Percentiles rank a stretch among this genome's conserved stretches.
Conservation (phyloP, 2,797 vertebrate species). For the Myotis daubentonii region DNA sequence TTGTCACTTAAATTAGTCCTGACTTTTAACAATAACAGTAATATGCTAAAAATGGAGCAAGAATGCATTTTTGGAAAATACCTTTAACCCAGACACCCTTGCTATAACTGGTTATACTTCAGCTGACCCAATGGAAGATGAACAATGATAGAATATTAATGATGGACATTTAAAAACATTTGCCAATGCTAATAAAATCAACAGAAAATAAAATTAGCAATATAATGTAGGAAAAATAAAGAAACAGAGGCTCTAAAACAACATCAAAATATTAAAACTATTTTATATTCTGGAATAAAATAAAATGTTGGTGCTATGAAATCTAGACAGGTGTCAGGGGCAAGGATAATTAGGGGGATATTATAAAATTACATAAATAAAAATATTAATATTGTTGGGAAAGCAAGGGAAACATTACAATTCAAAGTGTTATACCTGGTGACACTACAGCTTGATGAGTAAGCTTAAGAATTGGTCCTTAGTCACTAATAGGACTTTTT, state of each 20-base stretch:
- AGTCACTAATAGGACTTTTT: neutral
- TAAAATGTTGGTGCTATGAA: neutral
- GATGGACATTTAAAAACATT: neutral
- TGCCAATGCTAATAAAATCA: neutral
- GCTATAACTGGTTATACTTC: neutral
- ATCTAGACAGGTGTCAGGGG: neutral
- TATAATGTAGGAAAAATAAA: neutral
- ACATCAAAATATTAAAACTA: neutral
- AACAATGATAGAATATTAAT: slow-evolving; percentile 16
- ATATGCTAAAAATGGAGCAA: neutral
- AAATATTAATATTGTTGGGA: neutral
- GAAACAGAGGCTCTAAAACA: neutral
- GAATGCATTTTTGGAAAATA: neutral
- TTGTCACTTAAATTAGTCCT: neutral
- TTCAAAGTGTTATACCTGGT: neutral
- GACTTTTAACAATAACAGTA: neutral
- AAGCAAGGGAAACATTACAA: neutral
- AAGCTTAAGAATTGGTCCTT: neutral
- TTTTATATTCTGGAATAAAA: neutral
- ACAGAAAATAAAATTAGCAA: neutral
- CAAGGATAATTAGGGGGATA: neutral
- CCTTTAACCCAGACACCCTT: neutral
- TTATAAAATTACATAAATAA: neutral
- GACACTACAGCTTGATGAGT: neutral
- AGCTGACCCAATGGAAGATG: neutral